Percentiles rank a stretch among this genome's conserved stretches.
Evolutionary conservation across 2,888 invertebrate genomes (phyloP).

Genomic region (Cheilosia scutellata): DNA sequence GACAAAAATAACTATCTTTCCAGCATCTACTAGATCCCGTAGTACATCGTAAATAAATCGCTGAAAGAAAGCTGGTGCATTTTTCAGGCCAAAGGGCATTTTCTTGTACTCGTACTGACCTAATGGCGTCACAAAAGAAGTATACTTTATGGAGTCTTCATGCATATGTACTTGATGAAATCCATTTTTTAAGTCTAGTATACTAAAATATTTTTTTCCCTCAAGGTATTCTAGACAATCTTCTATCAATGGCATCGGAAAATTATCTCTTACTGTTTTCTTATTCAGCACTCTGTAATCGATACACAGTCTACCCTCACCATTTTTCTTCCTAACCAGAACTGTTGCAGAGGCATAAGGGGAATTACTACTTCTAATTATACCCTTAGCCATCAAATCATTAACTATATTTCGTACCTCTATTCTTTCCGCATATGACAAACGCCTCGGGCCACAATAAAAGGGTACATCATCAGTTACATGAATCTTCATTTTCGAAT

Average conservation of each 20-base stretch:
- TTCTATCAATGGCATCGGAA: neutral
- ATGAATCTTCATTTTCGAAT: conserved; percentile 51
- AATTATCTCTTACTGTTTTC: neutral
- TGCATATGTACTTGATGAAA: neutral
- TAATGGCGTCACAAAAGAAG: neutral
- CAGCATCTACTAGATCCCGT: neutral
- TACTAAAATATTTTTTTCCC: neutral
- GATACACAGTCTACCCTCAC: conserved; percentile 64
- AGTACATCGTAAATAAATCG: neutral
- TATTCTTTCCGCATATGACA: conserved; percentile 35
- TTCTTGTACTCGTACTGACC: neutral
- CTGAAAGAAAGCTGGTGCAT: neutral
- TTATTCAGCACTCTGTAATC: conserved; percentile 58
- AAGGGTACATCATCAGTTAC: conserved; percentile 47
- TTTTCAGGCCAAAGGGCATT: conserved; percentile 36
- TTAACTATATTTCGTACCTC: conserved; percentile 44
- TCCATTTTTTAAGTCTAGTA: conserved; percentile 2
- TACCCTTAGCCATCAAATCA: conserved; percentile 42
- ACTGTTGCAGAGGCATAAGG: conserved; percentile 73
- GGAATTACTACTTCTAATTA: conserved; percentile 65
- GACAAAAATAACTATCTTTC: conserved; percentile 12
- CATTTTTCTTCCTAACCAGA: conserved; percentile 66
- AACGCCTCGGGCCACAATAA: conserved; percentile 35
- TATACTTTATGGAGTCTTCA: conserved; percentile 1
- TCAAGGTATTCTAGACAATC: neutral